Conservation (phyloP, 1,140 invertebrate genomes). For the Gonioctena quinquepunctata region DNA sequence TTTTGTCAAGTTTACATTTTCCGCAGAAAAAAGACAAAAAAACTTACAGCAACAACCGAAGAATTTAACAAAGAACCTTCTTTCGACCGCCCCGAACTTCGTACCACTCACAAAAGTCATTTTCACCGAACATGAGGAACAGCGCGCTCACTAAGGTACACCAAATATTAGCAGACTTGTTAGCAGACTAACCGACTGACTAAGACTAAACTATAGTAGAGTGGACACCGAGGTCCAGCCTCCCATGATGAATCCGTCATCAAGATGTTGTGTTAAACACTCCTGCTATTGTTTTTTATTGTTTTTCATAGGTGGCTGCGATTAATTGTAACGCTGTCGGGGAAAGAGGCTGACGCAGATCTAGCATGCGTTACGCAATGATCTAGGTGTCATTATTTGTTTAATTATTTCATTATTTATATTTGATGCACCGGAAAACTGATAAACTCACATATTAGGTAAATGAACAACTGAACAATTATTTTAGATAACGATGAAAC, state of each 20-base stretch:
- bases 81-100: slow-evolving; percentile 1
- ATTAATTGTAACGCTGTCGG: slow-evolving; percentile 8
- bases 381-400: too few relatives aligned
- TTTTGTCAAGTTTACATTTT: too few relatives aligned
- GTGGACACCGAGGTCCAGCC: slow-evolving; percentile 9
- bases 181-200: slow-evolving; percentile 12
- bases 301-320: slow-evolving; percentile 13
- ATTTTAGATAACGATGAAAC: too few relatives aligned
- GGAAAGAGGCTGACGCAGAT: not conserved
- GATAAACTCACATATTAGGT: too few relatives aligned
- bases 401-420: too few relatives aligned
- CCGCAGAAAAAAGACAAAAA: too few relatives aligned
- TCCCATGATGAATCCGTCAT: slow-evolving; percentile 18
- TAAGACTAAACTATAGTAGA: slow-evolving; percentile 13
- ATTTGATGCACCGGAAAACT: too few relatives aligned
- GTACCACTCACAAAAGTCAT: slow-evolving; percentile 3
- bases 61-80: not conserved
- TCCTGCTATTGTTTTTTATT: slow-evolving; percentile 18
- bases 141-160: slow-evolving; percentile 9
- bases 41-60: not conserved
- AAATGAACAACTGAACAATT: too few relatives aligned
- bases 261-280: slow-evolving; percentile 13
- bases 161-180: slow-evolving; percentile 18
- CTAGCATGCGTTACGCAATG: too few relatives aligned
- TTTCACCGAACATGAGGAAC: slow-evolving; percentile 15